Evolutionary conservation across 2,113 vertebrate species (phyloP), one percentile per base, ranked within the genome.

Genomic region (Chamaea fasciata): DNA sequence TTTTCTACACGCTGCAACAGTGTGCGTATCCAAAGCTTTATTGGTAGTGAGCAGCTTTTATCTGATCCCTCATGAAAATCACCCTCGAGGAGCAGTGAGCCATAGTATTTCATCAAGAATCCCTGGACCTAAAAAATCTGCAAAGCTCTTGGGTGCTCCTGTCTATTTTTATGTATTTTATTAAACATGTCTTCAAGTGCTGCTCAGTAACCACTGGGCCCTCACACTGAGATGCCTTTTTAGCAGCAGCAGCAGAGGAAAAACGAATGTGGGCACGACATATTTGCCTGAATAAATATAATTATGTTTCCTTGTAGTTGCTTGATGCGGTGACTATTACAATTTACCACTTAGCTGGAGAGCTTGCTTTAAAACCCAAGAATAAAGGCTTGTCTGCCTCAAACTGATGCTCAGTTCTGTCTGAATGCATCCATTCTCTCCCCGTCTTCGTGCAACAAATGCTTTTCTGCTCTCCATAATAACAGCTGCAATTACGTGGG

Each of bases 271-370:
- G 56, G 62, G 30, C 50, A 70, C 5, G 9, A 35, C 37, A 35
- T 55, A 70, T 77, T 90, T 80, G n/a, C 76, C 59, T 74, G 37
- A 80, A 53, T 79, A 53, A 85, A 60, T 81, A 53, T 53, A 85
- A 92, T 87, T 49, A 78, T 28, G 37, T 80, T 83, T 92, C 30
- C 89, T 81, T 46, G 31, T n/a, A 57, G 57, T 12, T 79, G 21
- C 64, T 86, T 8, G 16, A 35, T 83, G 52, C 37, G 64, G 70
- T 86, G 79, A 62, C 76, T 63, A 11, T 69, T 67, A 19, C 33
- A 86, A 83, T 96, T 93, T 83, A 31, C 55, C 55, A 90, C 83
- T 87, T 92, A 77, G 35, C 60, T 59, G 24, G 70, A 67, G 69
- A 60, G 31, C 74, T 82, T 73, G 69, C 79, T 68, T 73, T 59